Conservation (phyloP, 2,888 invertebrate genomes). For the Taenaris catops region DNA sequence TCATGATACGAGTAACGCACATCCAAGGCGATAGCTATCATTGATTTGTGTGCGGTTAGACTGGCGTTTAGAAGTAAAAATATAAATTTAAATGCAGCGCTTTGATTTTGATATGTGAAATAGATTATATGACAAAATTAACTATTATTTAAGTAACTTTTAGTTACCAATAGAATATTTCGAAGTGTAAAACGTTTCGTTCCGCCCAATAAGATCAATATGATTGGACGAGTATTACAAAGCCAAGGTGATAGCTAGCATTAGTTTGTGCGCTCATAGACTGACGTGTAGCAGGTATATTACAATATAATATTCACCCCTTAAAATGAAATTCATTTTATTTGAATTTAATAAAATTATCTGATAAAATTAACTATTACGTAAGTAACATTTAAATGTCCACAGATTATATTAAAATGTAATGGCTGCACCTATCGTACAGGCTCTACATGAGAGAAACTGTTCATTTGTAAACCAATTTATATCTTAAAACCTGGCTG, state of each 20-base stretch:
- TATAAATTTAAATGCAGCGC: neutral
- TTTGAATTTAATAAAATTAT: no score
- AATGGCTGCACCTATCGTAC: no score
- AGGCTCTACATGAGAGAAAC: no score
- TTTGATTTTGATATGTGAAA: no score
- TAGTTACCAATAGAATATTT: neutral
- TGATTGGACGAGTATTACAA: conserved; percentile 49
- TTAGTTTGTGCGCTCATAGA: conserved; percentile 16
- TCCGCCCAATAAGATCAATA: conserved; percentile 54
- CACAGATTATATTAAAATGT: neutral
- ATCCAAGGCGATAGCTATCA: conserved; percentile 50
- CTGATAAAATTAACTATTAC: no score
- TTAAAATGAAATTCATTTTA: no score
- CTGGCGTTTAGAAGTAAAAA: conserved; percentile 13
- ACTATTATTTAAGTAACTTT: neutral
- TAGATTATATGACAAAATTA: no score
- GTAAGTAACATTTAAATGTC: neutral
- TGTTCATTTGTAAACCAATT: no score
- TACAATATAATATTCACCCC: neutral
- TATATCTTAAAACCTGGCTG: no score
- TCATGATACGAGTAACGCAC: conserved; percentile 48
- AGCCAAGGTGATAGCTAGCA: conserved; percentile 50
- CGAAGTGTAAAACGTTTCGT: conserved; percentile 30
- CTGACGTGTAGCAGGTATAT: conserved; percentile 13
- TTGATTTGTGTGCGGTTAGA: conserved; percentile 17